Evolutionary conservation across 2,888 invertebrate species (phyloP).

Genomic region (Tachina fera): DNA sequence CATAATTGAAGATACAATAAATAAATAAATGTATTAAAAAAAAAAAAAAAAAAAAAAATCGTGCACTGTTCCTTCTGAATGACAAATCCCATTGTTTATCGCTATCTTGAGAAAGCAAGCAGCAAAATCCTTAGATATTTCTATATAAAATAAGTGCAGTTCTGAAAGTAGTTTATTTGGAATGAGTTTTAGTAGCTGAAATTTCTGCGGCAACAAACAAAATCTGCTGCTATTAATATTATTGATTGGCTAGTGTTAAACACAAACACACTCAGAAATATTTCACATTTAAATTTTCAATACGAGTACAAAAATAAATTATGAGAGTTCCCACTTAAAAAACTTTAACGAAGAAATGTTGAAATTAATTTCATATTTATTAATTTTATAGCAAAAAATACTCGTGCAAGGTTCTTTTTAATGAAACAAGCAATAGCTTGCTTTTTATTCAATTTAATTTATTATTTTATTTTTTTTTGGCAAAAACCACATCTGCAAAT

Average conservation of each 20-base stretch:
- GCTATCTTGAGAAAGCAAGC: too few relatives aligned
- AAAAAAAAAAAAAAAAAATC: too few relatives aligned
- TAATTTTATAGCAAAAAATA: not conserved
- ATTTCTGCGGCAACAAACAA: too few relatives aligned
- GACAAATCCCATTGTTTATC: too few relatives aligned
- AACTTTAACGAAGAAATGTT: constrained; percentile 25
- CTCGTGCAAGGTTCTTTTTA: constrained; percentile 12
- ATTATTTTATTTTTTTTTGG: not conserved
- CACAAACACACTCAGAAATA: not conserved
- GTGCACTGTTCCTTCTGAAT: too few relatives aligned
- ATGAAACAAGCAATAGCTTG: not conserved
- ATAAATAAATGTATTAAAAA: too few relatives aligned
- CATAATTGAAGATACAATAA: too few relatives aligned
- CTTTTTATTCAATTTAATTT: too few relatives aligned
- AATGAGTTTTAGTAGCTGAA: too few relatives aligned
- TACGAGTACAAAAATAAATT: constrained; percentile 39
- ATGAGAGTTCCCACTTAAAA: constrained; percentile 22
- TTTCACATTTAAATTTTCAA: constrained; percentile 1
- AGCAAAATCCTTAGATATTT: not conserved
- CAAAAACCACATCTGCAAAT: constrained; percentile 34
- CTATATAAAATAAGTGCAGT: not conserved
- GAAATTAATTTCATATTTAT: constrained; percentile 27
- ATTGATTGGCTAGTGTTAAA: constrained; percentile 17
- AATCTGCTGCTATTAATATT: constrained; percentile 8
- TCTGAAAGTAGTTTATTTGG: too few relatives aligned